Evolutionary conservation across 2,888 invertebrate species (phyloP).

Genomic region (Catocala fraxini): DNA sequence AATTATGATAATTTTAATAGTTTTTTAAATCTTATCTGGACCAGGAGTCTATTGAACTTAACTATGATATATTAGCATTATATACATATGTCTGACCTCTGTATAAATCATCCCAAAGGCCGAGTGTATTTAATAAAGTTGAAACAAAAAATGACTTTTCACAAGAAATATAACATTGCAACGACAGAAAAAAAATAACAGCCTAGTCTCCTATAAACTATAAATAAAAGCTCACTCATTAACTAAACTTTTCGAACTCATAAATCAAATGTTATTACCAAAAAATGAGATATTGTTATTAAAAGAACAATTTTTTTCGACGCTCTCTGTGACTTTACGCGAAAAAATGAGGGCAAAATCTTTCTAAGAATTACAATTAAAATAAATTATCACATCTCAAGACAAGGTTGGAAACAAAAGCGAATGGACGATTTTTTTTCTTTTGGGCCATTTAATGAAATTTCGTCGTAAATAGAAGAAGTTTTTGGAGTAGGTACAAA

Average conservation of each 20-base stretch:
- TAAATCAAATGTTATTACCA: slow-evolving; percentile 44
- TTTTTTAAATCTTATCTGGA: too few species aligned
- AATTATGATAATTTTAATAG: too few species aligned
- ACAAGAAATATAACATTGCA: too few species aligned
- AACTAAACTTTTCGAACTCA: slow-evolving; percentile 20
- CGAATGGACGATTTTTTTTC: slow-evolving; percentile 60
- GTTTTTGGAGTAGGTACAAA: slow-evolving; percentile 71
- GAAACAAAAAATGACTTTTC: too few species aligned
- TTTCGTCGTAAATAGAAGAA: slow-evolving; percentile 73
- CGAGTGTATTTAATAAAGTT: too few species aligned
- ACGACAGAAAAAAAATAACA: too few species aligned
- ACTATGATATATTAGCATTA: too few species aligned
- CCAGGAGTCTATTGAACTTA: too few species aligned
- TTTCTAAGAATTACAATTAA: slow-evolving; percentile 65
- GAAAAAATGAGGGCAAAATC: slow-evolving; percentile 37
- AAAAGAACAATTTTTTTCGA: slow-evolving; percentile 44
- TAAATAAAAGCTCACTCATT: slow-evolving; percentile 12
- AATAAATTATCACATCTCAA: slow-evolving; percentile 68
- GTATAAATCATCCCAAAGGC: too few species aligned
- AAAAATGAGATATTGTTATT: slow-evolving; percentile 44
- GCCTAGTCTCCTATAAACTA: neutral
- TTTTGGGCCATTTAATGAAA: slow-evolving; percentile 68
- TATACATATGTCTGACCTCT: too few species aligned
- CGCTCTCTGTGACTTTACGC: slow-evolving; percentile 30
- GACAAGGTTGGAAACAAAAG: slow-evolving; percentile 55